Conservation (phyloP, 1,140 invertebrate genomes). For the Tigriopus japonicus region DNA sequence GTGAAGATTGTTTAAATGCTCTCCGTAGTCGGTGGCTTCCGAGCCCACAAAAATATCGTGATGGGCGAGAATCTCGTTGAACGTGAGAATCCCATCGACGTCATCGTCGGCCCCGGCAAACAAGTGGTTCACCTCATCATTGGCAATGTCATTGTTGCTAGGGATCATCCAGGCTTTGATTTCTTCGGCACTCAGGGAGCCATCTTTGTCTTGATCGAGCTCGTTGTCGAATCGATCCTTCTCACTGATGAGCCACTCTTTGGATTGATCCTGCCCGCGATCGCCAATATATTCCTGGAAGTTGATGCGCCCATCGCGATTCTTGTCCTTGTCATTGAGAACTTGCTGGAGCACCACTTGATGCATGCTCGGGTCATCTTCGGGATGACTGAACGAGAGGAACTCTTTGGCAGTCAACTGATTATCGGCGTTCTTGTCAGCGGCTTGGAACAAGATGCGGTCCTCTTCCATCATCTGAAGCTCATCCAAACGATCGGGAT, state of each 20-base stretch:
- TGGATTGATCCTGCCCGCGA: slow-evolving; percentile 45
- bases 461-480: slow-evolving; percentile 10
- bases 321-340: slow-evolving; percentile 59
- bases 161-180: slow-evolving; percentile 76
- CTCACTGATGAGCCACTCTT: slow-evolving; percentile 60
- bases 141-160: slow-evolving; percentile 70
- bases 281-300: slow-evolving; percentile 65
- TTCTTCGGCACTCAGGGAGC: slow-evolving; percentile 54
- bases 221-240: slow-evolving; percentile 68
- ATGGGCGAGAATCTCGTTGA: slow-evolving; percentile 66
- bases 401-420: slow-evolving; percentile 58
- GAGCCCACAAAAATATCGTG: slow-evolving; percentile 86
- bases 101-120: slow-evolving; percentile 73
- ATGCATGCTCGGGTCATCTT: slow-evolving; percentile 77
- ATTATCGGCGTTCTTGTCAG: slow-evolving; percentile 67
- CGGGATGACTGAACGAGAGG: slow-evolving; percentile 73
- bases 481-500: slow-evolving; percentile 6
- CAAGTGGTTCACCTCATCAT: slow-evolving; percentile 76
- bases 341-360: slow-evolving; percentile 57
- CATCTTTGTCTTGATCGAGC: slow-evolving; percentile 70
- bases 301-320: slow-evolving; percentile 59
- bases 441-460: slow-evolving; percentile 42
- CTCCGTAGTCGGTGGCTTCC: slow-evolving; percentile 86
- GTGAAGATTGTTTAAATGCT: slow-evolving; percentile 61
- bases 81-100: slow-evolving; percentile 58